Base-by-base conservation (phyloP, 1,140 invertebrate species). In the Drosophila pandora region DNA sequence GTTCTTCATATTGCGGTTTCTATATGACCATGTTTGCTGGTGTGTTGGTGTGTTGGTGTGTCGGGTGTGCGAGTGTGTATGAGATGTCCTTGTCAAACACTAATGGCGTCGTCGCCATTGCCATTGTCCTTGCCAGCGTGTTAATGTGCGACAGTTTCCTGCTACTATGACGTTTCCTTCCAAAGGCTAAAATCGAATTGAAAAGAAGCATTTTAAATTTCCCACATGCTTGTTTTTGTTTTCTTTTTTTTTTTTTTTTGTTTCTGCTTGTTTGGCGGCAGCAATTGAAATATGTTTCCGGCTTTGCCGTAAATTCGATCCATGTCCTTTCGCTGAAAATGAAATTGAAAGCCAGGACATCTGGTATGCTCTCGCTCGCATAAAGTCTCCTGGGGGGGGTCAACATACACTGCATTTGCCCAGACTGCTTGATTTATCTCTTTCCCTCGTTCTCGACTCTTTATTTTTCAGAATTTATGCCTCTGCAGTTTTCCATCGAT, bases 401-500 rank as follows among this genome's bases (percentile, higher is more conserved):
- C 59, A 63, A 41, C 17, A 28, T 28, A 55, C 12, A 25, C 61
- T 69, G 72, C 74, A 76, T 30, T 78, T 56, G 6, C 23, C 10
- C 30, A 37, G 25, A 32, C 28, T 52, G 28, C 17, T 37, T 71
- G 48, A 71, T 70, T 70, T 69, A 49, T 61, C 45, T 34, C 21
- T 70, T 30, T 53, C 37, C 37, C 43, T 65, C 25, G 9, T 30
- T 47, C 23, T 23, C 47, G 28, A n/a, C 61, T 62, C 34, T 47
- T 41, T 48, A 28, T 65, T 32, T 39, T 59, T 30, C 87, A 90
- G 87, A 90, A 77, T 81, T 75, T 72, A 81, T 90, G 82, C 71
- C 82, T 75, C 49, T 83, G 82, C 87, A 84, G 80, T 76, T 87
- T 90, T 87, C 74, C 82, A 90, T 90, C 83, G 88, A 90, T 87